phyloP scores from a whole-genome alignment of 2,888 invertebrate genomes.

The Galerucella nymphaeae region DNA sequence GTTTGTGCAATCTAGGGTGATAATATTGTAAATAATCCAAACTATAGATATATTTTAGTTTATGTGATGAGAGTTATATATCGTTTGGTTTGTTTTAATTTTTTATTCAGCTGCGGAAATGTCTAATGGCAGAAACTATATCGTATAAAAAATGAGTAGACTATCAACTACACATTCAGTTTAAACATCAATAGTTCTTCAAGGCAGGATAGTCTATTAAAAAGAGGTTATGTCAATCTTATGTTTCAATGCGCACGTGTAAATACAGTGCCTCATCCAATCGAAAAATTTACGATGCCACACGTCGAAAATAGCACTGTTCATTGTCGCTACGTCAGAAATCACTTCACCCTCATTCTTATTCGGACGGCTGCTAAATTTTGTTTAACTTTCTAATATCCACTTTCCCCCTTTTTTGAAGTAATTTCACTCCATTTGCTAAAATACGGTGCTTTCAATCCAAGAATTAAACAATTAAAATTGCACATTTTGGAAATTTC shows the following conservation, averaged over 20 bases:
- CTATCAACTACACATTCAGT: slow-evolving; percentile 63
- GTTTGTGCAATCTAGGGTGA: no score
- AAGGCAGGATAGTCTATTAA: slow-evolving; percentile 63
- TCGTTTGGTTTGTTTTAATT: slow-evolving; percentile 15
- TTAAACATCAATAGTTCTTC: slow-evolving; percentile 60
- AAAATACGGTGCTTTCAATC: slow-evolving; percentile 42
- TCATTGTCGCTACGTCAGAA: slow-evolving; percentile 47
- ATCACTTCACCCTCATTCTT: slow-evolving; percentile 57
- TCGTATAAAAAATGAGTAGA: slow-evolving; percentile 65
- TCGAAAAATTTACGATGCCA: slow-evolving; percentile 52
- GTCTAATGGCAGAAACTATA: slow-evolving; percentile 60
- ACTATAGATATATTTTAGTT: neutral
- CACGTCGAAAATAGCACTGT: slow-evolving; percentile 56
- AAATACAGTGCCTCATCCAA: slow-evolving; percentile 52
- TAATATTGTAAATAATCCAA: neutral
- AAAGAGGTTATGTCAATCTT: slow-evolving; percentile 55
- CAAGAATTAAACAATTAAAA: slow-evolving; percentile 52
- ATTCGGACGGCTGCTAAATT: slow-evolving; percentile 60
- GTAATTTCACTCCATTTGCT: slow-evolving; percentile 53
- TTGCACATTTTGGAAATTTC: slow-evolving; percentile 56
- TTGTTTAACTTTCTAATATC: slow-evolving; percentile 47
- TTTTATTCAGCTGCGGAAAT: slow-evolving; percentile 59
- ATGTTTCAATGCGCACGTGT: slow-evolving; percentile 45
- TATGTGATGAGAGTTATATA: slow-evolving; percentile 1
- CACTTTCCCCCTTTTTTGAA: slow-evolving; percentile 43